Conservation (phyloP, 2,888 invertebrate genomes). For the Pediacus dermestoides region DNA sequence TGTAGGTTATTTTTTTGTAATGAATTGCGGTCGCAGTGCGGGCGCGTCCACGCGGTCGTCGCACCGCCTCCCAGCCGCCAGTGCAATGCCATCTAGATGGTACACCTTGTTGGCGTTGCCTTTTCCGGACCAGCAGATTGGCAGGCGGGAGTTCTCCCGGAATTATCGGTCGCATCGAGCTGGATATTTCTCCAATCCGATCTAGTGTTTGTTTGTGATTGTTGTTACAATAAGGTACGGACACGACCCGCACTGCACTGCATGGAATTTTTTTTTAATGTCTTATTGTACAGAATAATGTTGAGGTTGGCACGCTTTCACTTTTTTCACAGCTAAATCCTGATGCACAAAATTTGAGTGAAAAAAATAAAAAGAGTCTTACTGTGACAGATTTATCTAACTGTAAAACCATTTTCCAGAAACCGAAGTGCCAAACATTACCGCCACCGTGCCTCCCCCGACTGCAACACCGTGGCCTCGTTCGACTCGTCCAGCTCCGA, state of each 20-base stretch:
- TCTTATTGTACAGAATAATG: no score
- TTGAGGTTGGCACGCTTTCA: no score
- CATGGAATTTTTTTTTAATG: no score
- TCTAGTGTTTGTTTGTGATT: conserved; percentile 49
- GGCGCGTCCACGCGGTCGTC: conserved; percentile 51
- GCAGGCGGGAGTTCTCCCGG: conserved; percentile 77
- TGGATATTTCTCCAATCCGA: conserved; percentile 85
- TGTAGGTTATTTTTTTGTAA: conserved; percentile 7
- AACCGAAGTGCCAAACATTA: conserved; percentile 82
- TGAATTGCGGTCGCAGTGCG: conserved; percentile 38
- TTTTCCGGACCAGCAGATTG: conserved; percentile 90
- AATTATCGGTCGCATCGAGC: conserved; percentile 71
- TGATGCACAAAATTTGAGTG: no score
- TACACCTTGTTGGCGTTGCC: conserved; percentile 88
- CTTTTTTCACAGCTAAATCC: no score
- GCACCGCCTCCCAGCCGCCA: conserved; percentile 51
- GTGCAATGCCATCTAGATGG: conserved; percentile 76
- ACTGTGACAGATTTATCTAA: no score
- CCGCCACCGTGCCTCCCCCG: conserved; percentile 82
- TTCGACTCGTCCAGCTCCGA: conserved; percentile 86
- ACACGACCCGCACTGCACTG: conserved; percentile 36
- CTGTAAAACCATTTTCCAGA: conserved; percentile 50
- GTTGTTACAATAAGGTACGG: conserved; percentile 24
- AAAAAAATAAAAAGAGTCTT: no score
- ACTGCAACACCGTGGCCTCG: conserved; percentile 87